These are phyloP conservation scores for Stomatorhinus walkeri DNA, from an alignment of 2,797 vertebrate species.

Conservation along the genomic window DNA sequence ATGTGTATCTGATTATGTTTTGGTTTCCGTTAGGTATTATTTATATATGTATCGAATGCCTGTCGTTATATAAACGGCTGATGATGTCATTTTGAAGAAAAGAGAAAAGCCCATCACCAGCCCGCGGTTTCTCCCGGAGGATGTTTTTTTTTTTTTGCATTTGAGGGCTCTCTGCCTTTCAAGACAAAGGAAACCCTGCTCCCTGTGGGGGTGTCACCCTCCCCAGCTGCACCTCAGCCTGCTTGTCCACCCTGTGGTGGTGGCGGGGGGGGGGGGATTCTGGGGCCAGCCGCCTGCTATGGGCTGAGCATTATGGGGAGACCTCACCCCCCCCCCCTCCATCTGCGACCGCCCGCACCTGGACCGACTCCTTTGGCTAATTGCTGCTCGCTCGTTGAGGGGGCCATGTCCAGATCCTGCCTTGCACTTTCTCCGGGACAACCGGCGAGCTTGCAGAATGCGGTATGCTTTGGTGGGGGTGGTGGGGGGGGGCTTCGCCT, in stretches of 20 bases:
- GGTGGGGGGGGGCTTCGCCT: too few species aligned
- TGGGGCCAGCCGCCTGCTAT: slow-evolving; percentile 34
- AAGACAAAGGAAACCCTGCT: slow-evolving; percentile 61
- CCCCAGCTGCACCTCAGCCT: slow-evolving; percentile 19
- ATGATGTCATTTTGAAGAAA: neutral
- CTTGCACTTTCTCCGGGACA: slow-evolving; percentile 38
- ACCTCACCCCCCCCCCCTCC: slow-evolving; percentile 23
- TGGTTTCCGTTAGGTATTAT: neutral
- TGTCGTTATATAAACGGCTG: neutral
- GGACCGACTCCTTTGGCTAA: slow-evolving; percentile 62
- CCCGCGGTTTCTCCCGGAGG: slow-evolving; percentile 27
- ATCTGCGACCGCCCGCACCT: slow-evolving; percentile 58
- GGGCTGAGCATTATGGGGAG: slow-evolving; percentile 17
- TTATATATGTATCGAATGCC: neutral
- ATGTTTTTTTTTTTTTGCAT: slow-evolving; percentile 42
- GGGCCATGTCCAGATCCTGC: slow-evolving; percentile 48
- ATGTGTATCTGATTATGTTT: neutral
- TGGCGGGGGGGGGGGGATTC: slow-evolving; percentile 26
- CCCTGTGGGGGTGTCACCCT: slow-evolving; percentile 47
- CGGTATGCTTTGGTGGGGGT: neutral
- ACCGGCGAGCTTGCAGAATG: slow-evolving; percentile 53
- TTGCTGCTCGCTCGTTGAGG: slow-evolving; percentile 54
- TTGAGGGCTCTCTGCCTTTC: slow-evolving; percentile 29
- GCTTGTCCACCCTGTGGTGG: neutral
- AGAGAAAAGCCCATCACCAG: neutral